A percentile compares a stretch with the other conserved stretches of the same genome.
Conservation (phyloP, 2,113 vertebrate genomes). For the Calyptomena viridis region DNA sequence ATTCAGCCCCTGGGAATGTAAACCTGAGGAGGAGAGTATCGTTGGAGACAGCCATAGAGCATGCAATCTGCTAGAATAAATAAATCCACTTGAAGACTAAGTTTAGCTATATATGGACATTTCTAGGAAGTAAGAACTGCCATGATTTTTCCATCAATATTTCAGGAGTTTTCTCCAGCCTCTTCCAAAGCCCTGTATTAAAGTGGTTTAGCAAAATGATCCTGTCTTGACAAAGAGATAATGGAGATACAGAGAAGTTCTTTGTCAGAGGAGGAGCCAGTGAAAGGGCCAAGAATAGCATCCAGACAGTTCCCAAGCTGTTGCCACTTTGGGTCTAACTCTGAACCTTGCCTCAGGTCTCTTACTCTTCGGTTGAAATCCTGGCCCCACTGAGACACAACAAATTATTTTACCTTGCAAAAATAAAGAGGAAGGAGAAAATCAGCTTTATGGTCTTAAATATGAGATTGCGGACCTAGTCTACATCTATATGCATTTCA, state of each 20-base stretch:
- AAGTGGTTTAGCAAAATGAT: neutral
- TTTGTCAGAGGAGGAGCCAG: neutral
- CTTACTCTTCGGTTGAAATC: neutral
- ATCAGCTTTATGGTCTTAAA: neutral
- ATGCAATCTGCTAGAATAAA: neutral
- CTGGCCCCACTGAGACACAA: neutral
- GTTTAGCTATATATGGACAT: slow-evolving; percentile 3
- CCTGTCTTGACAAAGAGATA: neutral
- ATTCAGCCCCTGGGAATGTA: neutral
- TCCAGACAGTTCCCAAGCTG: neutral
- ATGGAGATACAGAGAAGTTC: neutral
- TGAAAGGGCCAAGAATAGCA: neutral
- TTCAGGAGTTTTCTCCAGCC: neutral
- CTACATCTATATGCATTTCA: neutral
- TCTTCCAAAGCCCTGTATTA: neutral
- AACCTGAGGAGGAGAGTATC: neutral
- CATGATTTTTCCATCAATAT: neutral
- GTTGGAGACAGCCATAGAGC: neutral
- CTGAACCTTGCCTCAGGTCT: neutral
- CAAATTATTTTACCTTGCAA: neutral
- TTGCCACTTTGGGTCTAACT: neutral
- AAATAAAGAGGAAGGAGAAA: neutral
- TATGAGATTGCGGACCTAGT: neutral
- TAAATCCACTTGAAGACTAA: neutral
- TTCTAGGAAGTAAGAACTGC: neutral